A percentile compares a stretch with the other conserved stretches of the same genome.
Conservation (phyloP, 2,888 invertebrate genomes). For the Apamea anceps region DNA sequence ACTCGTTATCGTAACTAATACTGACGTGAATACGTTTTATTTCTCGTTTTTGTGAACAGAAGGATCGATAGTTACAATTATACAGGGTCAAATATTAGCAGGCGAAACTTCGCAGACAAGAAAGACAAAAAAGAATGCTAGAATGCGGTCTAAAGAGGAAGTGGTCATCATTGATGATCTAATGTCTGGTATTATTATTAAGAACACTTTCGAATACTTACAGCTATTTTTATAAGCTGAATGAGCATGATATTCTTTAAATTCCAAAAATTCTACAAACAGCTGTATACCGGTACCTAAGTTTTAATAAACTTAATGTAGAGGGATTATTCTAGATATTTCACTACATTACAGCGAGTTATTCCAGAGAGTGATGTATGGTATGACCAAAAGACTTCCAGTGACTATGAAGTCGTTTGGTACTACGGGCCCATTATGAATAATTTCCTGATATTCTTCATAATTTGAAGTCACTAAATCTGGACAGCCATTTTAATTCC, state of each 20-base stretch:
- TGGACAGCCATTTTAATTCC: background rate
- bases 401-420: background rate
- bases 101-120: no score
- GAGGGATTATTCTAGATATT: background rate
- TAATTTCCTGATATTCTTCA: background rate
- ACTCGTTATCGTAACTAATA: background rate
- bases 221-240: background rate
- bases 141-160: constrained; percentile 31
- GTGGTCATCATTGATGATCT: constrained; percentile 33
- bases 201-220: constrained; percentile 11
- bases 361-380: background rate
- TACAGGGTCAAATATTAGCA: no score
- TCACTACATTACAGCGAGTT: no score
- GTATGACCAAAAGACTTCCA: background rate
- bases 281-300: background rate
- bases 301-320: background rate
- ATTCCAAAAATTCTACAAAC: background rate
- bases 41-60: constrained; percentile 20
- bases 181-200: constrained; percentile 18
- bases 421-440: background rate
- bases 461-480: background rate
- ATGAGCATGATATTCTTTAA: constrained; percentile 7
- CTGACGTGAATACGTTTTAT: background rate
- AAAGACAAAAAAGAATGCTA: background rate
- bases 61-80: background rate